Base-by-base conservation (phyloP, 23 tunicate genomes). In the Aplidium turbinatum region DNA sequence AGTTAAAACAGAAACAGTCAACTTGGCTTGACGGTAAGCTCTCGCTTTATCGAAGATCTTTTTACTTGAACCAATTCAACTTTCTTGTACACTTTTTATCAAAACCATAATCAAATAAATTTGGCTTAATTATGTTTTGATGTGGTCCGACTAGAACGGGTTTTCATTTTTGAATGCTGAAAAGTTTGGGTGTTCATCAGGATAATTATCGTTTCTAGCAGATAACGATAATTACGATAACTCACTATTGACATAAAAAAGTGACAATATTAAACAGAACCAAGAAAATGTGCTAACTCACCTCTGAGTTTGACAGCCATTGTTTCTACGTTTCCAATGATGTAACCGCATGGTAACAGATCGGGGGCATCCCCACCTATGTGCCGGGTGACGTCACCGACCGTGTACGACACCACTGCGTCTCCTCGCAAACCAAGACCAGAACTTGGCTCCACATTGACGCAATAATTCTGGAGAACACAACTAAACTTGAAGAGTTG, bases 261-360 rank as follows among this genome's bases (percentile, higher is more conserved):
- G n/a, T n/a, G n/a, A n/a, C n/a, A n/a, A n/a, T n/a, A n/a, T n/a
- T n/a, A n/a, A 16, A 42, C 13, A 54, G 31, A 73, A 54, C 78
- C 0, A 75, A 57, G 28, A 36, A 19, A 1, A 25, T 40, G 51
- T 47, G 82, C 27, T 22, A 13, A 53, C 74, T 36, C 42, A 75
- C 96, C 79, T 57, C 47, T 38, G 4, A 88, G 33, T 23, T 81
- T 76, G 24, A 88, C 58, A 13, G 51, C 45, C 77, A 88, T 33
- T 48, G 70, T 75, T 72, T 88, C 87, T 47, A 75, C 78, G 47
- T 76, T 77, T 7, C 96, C 96, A 31, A 88, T 78, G 6, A 88
- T 58, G 51, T 81, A 88, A 27, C 96, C 96, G 48, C 96, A 88
- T 20, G 96, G 96, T 18, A 88, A 69, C 58, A 88, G 74, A 26